These are phyloP conservation scores for Patiria miniata DNA, from an alignment of 35 echinoderm and acorn worm species.

Conservation along the genomic window DNA sequence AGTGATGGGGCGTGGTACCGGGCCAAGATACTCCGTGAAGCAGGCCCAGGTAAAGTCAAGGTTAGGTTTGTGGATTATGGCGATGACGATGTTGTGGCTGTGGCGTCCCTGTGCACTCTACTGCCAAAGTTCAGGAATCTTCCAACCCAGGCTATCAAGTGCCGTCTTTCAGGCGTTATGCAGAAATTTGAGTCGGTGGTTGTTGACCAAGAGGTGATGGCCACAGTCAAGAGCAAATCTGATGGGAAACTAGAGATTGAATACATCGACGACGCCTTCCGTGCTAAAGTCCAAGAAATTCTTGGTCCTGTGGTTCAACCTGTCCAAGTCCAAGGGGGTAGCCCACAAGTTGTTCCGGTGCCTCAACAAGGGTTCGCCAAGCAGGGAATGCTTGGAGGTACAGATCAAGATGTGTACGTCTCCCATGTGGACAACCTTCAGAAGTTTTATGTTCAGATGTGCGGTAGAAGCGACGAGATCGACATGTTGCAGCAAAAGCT, in stretches of 20 bases:
- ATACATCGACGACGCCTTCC: background rate
- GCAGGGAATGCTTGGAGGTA: background rate
- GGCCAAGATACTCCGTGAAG: constrained; percentile 55
- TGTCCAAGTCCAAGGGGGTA: background rate
- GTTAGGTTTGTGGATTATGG: constrained; percentile 86
- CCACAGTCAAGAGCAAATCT: constrained; percentile 27
- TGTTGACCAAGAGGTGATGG: constrained; percentile 45
- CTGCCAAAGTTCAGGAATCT: constrained; percentile 34
- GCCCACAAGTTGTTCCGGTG: too few species aligned
- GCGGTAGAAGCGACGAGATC: constrained; percentile 12
- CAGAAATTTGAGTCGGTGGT: constrained; percentile 15
- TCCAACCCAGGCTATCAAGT: constrained; percentile 74
- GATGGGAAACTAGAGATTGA: constrained; percentile 21
- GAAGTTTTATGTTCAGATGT: constrained; percentile 34
- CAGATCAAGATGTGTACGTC: constrained; percentile 49
- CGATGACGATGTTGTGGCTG: constrained; percentile 48
- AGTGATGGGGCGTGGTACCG: constrained; percentile 79
- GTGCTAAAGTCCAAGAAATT: background rate
- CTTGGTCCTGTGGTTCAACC: background rate
- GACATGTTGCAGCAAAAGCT: constrained; percentile 31
- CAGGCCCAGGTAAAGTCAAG: constrained; percentile 16
- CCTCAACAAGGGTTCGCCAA: constrained; percentile 2
- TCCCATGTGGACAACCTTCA: constrained; percentile 64
- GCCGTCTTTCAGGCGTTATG: constrained; percentile 7
- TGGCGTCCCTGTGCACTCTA: constrained; percentile 28